Percentiles rank a stretch among this genome's conserved stretches.
Evolutionary conservation across 1,140 invertebrate genomes (phyloP).

Genomic region (Caenorhabditis briggsae): DNA sequence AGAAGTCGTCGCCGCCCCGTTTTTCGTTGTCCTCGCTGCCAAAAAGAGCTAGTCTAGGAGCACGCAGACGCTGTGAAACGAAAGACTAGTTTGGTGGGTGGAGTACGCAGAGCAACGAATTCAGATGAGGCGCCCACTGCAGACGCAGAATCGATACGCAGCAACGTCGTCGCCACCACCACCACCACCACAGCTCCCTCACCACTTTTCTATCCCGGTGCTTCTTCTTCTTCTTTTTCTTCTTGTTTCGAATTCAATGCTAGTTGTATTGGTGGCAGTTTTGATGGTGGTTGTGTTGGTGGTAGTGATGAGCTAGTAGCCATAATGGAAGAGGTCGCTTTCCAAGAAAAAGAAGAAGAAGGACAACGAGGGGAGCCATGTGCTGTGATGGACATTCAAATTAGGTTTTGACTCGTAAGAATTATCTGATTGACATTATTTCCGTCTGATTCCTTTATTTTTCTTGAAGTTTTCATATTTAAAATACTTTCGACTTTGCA

Average conservation of each 20-base stretch:
- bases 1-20: constrained; percentile 28
- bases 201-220: constrained; percentile 23
- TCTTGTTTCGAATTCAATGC: constrained; percentile 29
- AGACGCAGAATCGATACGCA: constrained; percentile 48
- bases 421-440: constrained; percentile 31
- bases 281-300: constrained; percentile 17
- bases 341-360: neutral
- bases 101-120: constrained; percentile 48
- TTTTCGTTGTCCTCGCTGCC: constrained; percentile 4
- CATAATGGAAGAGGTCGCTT: constrained; percentile 34
- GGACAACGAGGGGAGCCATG: constrained; percentile 4
- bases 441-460: neutral
- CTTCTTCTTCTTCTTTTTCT: constrained; percentile 32
- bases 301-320: constrained; percentile 48
- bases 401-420: constrained; percentile 38
- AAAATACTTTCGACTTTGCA: too few relatives aligned
- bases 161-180: constrained; percentile 12
- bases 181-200: neutral
- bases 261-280: neutral
- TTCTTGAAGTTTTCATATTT: neutral
- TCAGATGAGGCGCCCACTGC: constrained; percentile 38
- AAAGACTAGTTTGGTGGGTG: neutral
- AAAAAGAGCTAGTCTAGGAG: constrained; percentile 49
- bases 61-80: constrained; percentile 34
- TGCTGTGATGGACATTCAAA: constrained; percentile 27